Evolutionary conservation across 2,888 invertebrate species (phyloP), one percentile per base, ranked within the genome.

Genomic region (Acronicta aceris): DNA sequence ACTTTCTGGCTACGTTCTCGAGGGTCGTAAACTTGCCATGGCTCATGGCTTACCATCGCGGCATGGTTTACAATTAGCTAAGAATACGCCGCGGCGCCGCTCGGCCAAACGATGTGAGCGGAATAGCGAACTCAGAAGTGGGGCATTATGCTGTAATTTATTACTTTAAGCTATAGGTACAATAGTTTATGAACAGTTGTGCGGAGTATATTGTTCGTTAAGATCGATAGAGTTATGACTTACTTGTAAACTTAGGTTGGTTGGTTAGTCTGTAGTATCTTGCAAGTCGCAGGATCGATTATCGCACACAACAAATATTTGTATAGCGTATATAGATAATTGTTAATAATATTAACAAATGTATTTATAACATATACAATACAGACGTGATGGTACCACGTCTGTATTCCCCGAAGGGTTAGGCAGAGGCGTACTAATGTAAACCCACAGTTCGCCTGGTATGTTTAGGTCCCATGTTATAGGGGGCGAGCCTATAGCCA

Each of bases 31-130:
- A 64, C 49, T 45, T 45, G 49, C 27, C 56, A 42, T 42, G 46
- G 17, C 50, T 53, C 54, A 59, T 45, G 46, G 36, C 58, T 16
- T 38, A 38, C 59, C 66, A 65, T 63, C 55, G 71, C 74, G 64
- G 70, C 75, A 71, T 78, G 82, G 69, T 80, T 84, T 78, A 83
- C 83, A 83, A 86, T 86, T 83, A 83, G 79, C 79, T 58, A 76
- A 79, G 75, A 83, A 82, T 81, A 78, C 74, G 74, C 68, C 56
- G 17, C 42, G 42, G 54, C 43, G 43, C 45, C 57, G 70, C 57
- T 46, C 53, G 63, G 52, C 55, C 67, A 60, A 65, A 57, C 57
- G 60, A 63, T 77, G 78, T 74, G 75, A 56, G 36, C 43, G 46
- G 78, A 79, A 81, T 81, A 74, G 51, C 50, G 51, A 74, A 71